Evolutionary conservation across 1,140 invertebrate species (phyloP), one percentile per base, ranked within the genome.

Genomic region (Drosophila kurseongensis): DNA sequence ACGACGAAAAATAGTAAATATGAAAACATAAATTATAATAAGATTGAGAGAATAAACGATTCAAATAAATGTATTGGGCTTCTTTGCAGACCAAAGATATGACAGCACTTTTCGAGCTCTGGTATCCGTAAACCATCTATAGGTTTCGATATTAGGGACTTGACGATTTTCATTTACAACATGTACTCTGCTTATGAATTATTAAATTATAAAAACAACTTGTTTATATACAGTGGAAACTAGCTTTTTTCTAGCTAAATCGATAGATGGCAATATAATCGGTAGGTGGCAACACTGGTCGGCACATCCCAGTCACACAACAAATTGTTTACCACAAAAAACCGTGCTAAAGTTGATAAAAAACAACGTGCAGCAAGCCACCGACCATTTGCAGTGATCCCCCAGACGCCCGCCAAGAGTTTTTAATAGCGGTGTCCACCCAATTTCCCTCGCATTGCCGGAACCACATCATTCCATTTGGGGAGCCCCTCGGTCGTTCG

Each of bases 251-350:
- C 9, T 35, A 27, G 40, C 60, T 27, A 27, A 23, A 23, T 23
- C 23, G 23, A 23, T 23, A 23, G 23, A 23, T 23, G 23, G n/a
- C 14, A 13, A 2, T 1, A 12, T 12, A 35, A 27, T 51, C 59
- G 38, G 63, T 52, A 48, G 57, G 16, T 68, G 38, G n/a, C 62
- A 65, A 65, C 62, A 13, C 65, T 45, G 61, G 29, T 16, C 32
- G 36, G 47, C 61, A 66, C 65, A 66, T 68, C 60, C 65, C 61
- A 62, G 35, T 18, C 23, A 56, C 59, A 57, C 14, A 65, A 65
- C 29, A 56, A 68, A 79, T 56, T 79, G 45, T 42, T 69, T 63
- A 63, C 56, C 9, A 40, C 54, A 41, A 18, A 62, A 48, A 62
- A 62, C 38, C 38, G 40, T 16, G 61, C 61, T 67, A 38, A 44